Conservation (phyloP, 2,888 invertebrate genomes). For the Plemyria rubiginata region DNA sequence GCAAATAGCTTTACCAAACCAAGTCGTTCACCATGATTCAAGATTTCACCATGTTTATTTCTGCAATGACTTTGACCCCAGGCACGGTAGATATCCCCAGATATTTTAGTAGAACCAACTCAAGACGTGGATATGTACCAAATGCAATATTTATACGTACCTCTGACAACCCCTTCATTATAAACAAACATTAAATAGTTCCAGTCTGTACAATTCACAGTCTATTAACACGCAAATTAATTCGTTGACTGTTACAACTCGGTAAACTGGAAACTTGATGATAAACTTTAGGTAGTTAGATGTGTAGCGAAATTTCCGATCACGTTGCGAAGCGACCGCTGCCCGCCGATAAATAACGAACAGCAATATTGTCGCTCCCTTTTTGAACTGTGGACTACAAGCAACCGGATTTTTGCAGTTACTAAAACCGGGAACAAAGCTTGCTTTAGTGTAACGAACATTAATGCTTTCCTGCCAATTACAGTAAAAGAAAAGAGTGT, state of each 20-base stretch:
- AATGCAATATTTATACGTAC: no score
- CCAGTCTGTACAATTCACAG: not conserved
- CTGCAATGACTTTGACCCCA: no score
- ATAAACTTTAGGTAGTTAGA: conserved; percentile 19
- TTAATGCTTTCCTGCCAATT: not conserved
- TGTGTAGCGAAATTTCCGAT: conserved; percentile 24
- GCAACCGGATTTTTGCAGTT: not conserved
- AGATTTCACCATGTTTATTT: no score
- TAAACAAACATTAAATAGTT: not conserved
- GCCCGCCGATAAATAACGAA: conserved; percentile 47
- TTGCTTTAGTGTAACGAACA: not conserved
- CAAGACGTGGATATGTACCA: no score
- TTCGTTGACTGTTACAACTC: conserved; percentile 7
- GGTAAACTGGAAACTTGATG: conserved; percentile 17
- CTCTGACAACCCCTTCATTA: no score
- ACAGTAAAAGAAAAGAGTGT: no score
- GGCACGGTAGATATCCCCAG: no score
- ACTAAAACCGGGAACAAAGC: not conserved
- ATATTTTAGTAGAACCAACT: no score
- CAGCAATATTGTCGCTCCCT: conserved; percentile 43
- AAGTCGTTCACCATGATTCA: no score
- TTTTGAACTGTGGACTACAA: conserved; percentile 36
- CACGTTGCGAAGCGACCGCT: conserved; percentile 28
- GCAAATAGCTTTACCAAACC: no score
- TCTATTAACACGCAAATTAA: conserved; percentile 6